Percentiles rank a stretch among this genome's conserved stretches.
Evolutionary conservation across 2,797 vertebrate species (phyloP).

Genomic region (Todus mexicanus): DNA sequence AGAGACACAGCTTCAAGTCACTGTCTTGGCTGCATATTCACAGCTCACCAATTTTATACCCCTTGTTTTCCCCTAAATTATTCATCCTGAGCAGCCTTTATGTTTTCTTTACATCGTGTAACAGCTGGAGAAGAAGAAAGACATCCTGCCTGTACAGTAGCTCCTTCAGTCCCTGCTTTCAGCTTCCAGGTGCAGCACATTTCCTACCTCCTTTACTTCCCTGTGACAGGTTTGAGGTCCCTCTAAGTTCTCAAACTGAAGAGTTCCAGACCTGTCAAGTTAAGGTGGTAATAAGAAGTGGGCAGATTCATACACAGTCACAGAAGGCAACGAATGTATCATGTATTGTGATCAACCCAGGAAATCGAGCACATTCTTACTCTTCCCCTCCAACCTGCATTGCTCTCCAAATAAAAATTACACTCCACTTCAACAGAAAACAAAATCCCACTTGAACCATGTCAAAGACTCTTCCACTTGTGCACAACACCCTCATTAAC

Average conservation of each 20-base stretch:
- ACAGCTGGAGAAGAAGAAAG: neutral
- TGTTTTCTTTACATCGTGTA: constrained; percentile 34
- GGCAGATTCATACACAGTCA: neutral
- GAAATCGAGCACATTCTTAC: neutral
- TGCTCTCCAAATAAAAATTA: neutral
- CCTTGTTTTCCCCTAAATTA: constrained; percentile 60
- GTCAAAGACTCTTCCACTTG: neutral
- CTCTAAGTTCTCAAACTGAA: neutral
- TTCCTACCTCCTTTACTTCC: neutral
- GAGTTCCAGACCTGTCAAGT: neutral
- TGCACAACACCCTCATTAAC: neutral
- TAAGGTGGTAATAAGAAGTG: neutral
- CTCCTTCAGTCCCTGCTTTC: neutral
- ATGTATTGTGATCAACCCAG: neutral
- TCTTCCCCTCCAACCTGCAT: neutral
- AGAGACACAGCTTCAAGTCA: neutral
- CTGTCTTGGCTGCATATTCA: constrained; percentile 26
- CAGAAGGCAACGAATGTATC: neutral
- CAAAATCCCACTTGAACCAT: neutral
- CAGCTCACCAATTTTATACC: neutral
- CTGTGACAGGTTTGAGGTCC: neutral
- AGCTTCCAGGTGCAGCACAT: neutral
- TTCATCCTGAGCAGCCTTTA: constrained; percentile 58
- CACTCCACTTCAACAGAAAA: neutral
- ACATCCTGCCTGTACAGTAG: neutral